Evolutionary conservation across 2,113 vertebrate genomes (phyloP), one percentile per base, ranked within the genome.

Genomic region (Perca fluviatilis): DNA sequence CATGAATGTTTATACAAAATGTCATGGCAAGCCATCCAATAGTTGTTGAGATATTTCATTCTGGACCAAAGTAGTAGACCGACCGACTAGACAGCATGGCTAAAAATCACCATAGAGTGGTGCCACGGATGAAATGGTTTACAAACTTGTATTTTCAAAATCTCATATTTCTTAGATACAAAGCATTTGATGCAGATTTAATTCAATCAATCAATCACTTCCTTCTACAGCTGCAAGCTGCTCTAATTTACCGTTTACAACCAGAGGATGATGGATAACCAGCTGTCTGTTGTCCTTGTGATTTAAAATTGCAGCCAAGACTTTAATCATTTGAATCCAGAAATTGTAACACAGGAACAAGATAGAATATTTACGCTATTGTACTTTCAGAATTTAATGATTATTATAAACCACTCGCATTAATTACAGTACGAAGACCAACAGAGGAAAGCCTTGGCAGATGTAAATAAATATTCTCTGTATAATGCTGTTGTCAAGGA

Each of bases 231-330:
- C 40, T 30, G 46, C 25, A 4, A 60, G 74, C 43, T 23, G 21
- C 65, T n/a, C 57, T 61, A 14, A 60, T 84, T 75, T 46, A 53
- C 16, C 40, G 51, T 78, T 74, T 61, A 54, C 21, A 49, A 61
- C 33, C 79, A 62, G 60, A 30, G 58, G 47, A 77, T n/a, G 62
- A 58, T 73, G 76, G 50, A 72, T 71, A 69, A 82, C 74, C 74
- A 61, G 58, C 84, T 16, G 36, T 51, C 62, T 54, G 53, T 21
- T 64, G 40, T 62, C 53, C 19, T 40, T 51, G 27, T 47, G 46
- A 62, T 57, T 68, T 18, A 63, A 7, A 43, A 19, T 76, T 2
- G 43, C 53, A 64, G 78, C 78, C 51, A 23, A 47, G 43, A 69
- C 5, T 33, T 85, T 18, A 56, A 77, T 84, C 74, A 75, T 74